These are phyloP conservation scores for Bombus huntii DNA, from an alignment of 1,140 invertebrate species.

Conservation along the genomic window DNA sequence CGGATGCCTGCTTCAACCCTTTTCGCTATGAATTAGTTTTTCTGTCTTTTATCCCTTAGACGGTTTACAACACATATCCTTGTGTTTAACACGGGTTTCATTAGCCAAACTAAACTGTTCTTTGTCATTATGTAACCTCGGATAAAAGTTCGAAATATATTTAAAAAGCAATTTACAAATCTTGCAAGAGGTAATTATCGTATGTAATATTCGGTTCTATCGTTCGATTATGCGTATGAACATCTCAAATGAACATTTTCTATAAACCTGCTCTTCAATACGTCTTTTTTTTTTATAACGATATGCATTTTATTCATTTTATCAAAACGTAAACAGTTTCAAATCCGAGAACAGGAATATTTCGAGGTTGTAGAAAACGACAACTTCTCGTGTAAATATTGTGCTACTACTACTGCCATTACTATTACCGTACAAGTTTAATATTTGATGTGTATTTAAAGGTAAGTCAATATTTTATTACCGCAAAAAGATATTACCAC, in stretches of 20 bases:
- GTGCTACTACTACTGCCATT: not conserved
- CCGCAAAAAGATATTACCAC: slow-evolving; percentile 5
- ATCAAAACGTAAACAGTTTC: not conserved
- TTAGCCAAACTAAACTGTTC: too few species aligned
- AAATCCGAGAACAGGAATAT: not conserved
- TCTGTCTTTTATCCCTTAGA: not conserved
- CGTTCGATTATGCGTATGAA: too few species aligned
- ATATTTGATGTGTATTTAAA: slow-evolving; percentile 25
- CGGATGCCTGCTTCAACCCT: not conserved
- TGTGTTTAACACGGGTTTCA: not conserved
- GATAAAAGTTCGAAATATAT: too few species aligned
- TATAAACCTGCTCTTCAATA: too few species aligned
- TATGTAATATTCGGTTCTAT: too few species aligned
- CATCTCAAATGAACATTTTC: too few species aligned
- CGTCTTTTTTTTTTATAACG: not conserved
- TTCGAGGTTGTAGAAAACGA: not conserved
- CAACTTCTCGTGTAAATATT: slow-evolving; percentile 14
- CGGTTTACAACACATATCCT: too few species aligned
- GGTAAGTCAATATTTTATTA: slow-evolving; percentile 20
- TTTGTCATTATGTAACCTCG: too few species aligned
- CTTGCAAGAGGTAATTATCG: too few species aligned
- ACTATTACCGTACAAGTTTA: not conserved
- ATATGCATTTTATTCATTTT: not conserved
- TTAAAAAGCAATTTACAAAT: too few species aligned
- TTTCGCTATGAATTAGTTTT: not conserved